Base-by-base conservation (phyloP, 2,113 vertebrate genomes). In the Prietella phreatophila region DNA sequence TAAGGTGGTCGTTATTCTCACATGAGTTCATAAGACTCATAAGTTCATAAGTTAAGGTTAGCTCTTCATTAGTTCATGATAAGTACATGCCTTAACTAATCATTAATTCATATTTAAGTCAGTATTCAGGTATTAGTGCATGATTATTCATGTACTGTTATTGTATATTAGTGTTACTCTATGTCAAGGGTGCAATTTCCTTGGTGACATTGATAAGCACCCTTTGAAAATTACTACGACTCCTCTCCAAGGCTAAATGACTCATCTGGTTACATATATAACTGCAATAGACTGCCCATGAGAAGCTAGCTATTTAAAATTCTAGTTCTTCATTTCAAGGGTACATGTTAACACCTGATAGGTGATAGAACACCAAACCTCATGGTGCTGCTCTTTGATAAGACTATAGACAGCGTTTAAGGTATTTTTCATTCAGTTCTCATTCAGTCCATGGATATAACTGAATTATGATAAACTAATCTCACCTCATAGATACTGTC, bases 341-440 rank as follows among this genome's bases (percentile, higher is more conserved):
- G 33, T 47, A 39, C n/a, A 36, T 55, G 53, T 58, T 27, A 56
- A 42, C 60, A 55, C 6, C n/a, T 36, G 14, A 25, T 5, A 53
- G 75, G 36, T 10, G 8, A 22, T 33, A 25, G 27, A 39, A 69
- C 22, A 82, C 30, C 8, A 13, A 79, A 14, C 33, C 19, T 22
- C 79, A 33, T 5, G 3, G 61, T 33, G 9, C 22, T 39, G 73
- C 39, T 86, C 20, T 81, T 73, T 71, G 56, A 67, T 47, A 81
- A 81, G 76, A 67, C 30, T 27, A 13, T 19, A 47, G 84, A 30
- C 69, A 60, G 1, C 20, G 2, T 81, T 33, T 20, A 65, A 65
- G 73, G 67, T 81, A 19, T 89, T 87, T 87, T 81, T 89, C 56
- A 65, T 84, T 60, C 39, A 25, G 73, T 27, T 20, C 30, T 10